A percentile compares a stretch with the other conserved stretches of the same genome.
phyloP scores from a whole-genome alignment of 2,797 vertebrate species.

The Spinus pinus region DNA sequence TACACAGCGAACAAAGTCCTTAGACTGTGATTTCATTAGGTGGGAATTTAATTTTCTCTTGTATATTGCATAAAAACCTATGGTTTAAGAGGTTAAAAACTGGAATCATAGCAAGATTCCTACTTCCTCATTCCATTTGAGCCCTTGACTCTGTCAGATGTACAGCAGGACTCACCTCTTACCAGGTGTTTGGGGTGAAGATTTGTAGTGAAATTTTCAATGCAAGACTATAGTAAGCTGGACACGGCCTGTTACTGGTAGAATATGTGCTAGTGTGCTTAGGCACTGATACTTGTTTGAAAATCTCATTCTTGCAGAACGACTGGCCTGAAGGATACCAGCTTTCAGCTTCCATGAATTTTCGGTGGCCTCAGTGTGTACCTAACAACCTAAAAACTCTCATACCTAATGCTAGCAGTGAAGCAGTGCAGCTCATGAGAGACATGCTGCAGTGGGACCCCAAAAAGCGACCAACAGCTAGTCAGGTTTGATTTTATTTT shows the following conservation, averaged over 20 bases:
- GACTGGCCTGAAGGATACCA: constrained; percentile 85
- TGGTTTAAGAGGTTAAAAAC: not conserved
- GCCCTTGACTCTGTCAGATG: not conserved
- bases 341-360: constrained; percentile 81
- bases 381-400: constrained; percentile 82
- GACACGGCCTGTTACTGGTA: not conserved
- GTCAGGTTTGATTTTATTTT: constrained; percentile 73
- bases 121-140: not conserved
- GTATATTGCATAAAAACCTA: accelerated
- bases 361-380: constrained; percentile 81
- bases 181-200: not conserved
- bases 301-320: constrained; percentile 68
- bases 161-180: not conserved
- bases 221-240: not conserved
- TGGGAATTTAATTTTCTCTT: not conserved
- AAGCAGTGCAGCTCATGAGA: constrained; percentile 81
- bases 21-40: not conserved
- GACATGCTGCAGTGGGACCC: constrained; percentile 85
- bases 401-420: constrained; percentile 80
- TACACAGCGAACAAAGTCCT: not conserved
- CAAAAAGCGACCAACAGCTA: constrained; percentile 81
- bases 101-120: not conserved
- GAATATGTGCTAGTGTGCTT: not conserved
- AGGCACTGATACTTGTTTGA: not conserved
- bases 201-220: not conserved